Evolutionary conservation across 2,888 invertebrate species (phyloP).

Genomic region (Caenorhabditis panamensis): DNA sequence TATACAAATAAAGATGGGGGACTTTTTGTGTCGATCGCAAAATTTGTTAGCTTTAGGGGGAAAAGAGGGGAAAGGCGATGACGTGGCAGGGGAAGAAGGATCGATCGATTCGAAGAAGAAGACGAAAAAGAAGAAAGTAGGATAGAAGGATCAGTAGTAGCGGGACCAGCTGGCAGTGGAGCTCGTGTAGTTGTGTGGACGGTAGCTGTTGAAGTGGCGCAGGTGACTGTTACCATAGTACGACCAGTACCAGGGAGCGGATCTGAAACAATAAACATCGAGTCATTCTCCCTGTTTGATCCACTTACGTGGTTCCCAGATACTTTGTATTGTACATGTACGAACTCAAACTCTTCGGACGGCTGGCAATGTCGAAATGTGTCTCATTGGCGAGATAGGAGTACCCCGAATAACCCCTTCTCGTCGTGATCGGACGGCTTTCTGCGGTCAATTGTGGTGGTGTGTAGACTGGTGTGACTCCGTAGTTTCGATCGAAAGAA

Average conservation of each 20-base stretch:
- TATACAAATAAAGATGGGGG: slow-evolving; percentile 29
- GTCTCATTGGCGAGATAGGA: slow-evolving; percentile 74
- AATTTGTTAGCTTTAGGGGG: neutral
- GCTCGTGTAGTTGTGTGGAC: slow-evolving; percentile 73
- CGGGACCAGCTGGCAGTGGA: slow-evolving; percentile 67
- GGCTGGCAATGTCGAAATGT: slow-evolving; percentile 76
- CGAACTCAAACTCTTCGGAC: slow-evolving; percentile 71
- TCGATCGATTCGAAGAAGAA: slow-evolving; percentile 45
- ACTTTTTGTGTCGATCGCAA: slow-evolving; percentile 48
- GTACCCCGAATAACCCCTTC: slow-evolving; percentile 78
- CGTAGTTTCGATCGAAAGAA: slow-evolving; percentile 75
- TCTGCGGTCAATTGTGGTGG: slow-evolving; percentile 77
- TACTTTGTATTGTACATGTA: slow-evolving; percentile 65
- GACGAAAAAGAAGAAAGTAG: slow-evolving; percentile 26
- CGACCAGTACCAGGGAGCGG: slow-evolving; percentile 77
- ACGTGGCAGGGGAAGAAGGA: slow-evolving; percentile 37
- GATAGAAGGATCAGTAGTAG: slow-evolving; percentile 56
- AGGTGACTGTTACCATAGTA: slow-evolving; percentile 71
- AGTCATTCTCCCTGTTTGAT: neutral
- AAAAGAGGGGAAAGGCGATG: slow-evolving; percentile 33
- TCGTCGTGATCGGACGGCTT: slow-evolving; percentile 68
- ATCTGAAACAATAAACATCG: slow-evolving; percentile 46
- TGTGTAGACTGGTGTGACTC: slow-evolving; percentile 72
- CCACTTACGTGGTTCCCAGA: slow-evolving; percentile 60
- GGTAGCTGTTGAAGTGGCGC: slow-evolving; percentile 80